Evolutionary conservation across 2,113 vertebrate species (phyloP).

Genomic region (Tricholaema leucomelas): DNA sequence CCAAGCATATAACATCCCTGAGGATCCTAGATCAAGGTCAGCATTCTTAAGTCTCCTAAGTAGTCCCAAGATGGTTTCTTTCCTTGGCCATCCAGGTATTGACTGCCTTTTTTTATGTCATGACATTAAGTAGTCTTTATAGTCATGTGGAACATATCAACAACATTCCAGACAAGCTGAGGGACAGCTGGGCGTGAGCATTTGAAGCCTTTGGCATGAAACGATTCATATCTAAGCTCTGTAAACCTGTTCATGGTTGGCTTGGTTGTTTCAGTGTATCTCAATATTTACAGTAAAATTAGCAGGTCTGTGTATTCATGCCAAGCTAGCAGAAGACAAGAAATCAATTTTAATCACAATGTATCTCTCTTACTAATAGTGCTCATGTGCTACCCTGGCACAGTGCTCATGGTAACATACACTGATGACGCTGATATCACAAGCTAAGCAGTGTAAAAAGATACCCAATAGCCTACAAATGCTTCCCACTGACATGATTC

Average conservation of each 20-base stretch:
- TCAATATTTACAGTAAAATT: background rate
- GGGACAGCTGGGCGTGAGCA: background rate
- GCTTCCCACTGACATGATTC: background rate
- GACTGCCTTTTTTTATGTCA: background rate
- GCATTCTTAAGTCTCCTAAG: background rate
- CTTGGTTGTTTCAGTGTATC: background rate
- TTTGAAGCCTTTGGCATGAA: background rate
- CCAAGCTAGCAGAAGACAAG: background rate
- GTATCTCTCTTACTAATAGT: background rate
- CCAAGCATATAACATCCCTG: background rate
- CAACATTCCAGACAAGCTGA: background rate
- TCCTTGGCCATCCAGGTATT: background rate
- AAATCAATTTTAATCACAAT: background rate
- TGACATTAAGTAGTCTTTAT: background rate
- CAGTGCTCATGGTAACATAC: background rate
- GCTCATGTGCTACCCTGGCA: background rate
- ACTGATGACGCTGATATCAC: background rate
- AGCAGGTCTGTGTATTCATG: background rate
- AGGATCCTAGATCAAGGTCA: background rate
- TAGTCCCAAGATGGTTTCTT: background rate
- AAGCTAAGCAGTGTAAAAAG: background rate
- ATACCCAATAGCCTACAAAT: background rate
- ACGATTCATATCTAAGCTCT: background rate
- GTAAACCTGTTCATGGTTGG: background rate
- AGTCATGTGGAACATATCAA: background rate